phyloP scores from a whole-genome alignment of 2,113 vertebrate species.

The Porphyrio hochstetteri region DNA sequence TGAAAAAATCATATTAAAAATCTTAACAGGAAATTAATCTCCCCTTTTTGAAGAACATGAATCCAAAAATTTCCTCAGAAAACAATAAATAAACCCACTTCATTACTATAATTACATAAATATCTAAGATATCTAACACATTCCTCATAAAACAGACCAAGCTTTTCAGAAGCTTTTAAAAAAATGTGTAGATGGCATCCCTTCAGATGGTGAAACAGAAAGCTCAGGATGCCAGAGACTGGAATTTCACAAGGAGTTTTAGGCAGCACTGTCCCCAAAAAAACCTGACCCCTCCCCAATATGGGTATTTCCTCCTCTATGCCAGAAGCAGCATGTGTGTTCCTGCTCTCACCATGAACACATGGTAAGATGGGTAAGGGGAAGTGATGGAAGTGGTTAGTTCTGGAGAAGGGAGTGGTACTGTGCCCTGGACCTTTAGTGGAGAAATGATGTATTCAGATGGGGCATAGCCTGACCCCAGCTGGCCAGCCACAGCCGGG shows the following conservation, averaged over 20 bases:
- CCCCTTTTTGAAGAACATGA: neutral
- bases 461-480: constrained; percentile 30
- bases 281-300: neutral
- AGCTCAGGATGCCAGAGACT: constrained; percentile 19
- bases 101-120: constrained; percentile 53
- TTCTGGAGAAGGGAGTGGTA: neutral
- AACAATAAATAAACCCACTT: constrained; percentile 57
- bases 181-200: neutral
- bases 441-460: neutral
- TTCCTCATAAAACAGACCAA: neutral
- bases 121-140: constrained; percentile 3
- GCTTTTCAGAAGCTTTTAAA: neutral
- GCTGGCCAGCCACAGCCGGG: neutral
- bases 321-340: constrained; percentile 55
- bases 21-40: constrained; percentile 51
- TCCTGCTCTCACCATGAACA: neutral
- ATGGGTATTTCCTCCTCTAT: neutral
- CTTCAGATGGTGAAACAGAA: constrained; percentile 48
- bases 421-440: neutral
- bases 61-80: constrained; percentile 55
- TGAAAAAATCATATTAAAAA: constrained; percentile 45
- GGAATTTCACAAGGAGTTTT: constrained; percentile 17
- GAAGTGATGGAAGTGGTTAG: constrained; percentile 37
- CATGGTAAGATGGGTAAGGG: neutral
- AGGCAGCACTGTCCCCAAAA: constrained; percentile 29